Conservation (phyloP, 2,888 invertebrate genomes). For the Tortricodes alternella region DNA sequence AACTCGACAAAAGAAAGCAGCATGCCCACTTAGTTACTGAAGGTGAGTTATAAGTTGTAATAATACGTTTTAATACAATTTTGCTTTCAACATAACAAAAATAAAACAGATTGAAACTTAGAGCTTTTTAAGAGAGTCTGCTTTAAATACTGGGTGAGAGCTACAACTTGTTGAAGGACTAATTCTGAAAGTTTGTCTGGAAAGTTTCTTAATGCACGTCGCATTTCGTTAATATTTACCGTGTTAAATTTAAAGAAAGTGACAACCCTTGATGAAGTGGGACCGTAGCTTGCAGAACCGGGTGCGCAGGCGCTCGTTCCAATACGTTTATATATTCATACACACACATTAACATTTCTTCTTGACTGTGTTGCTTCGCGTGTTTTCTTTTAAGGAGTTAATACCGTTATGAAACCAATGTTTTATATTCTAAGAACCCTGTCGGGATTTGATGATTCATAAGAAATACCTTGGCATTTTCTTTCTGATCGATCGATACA, state of each 20-base stretch:
- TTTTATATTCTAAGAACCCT: constrained; percentile 1
- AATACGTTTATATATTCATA: neutral
- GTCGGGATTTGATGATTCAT: constrained; percentile 1
- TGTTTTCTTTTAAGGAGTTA: neutral
- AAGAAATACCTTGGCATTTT: neutral
- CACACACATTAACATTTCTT: neutral
- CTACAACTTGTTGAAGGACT: constrained; percentile 1
- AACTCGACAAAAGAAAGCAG: no score
- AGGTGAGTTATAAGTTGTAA: no score
- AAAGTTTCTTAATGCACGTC: constrained; percentile 1
- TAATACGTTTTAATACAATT: neutral
- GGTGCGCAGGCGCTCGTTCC: constrained; percentile 34
- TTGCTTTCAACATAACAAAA: constrained; percentile 5
- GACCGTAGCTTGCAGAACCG: neutral
- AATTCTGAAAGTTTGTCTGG: constrained; percentile 8
- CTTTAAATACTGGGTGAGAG: constrained; percentile 10
- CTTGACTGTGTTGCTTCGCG: neutral
- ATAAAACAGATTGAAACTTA: constrained; percentile 7
- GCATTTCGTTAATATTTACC: constrained; percentile 3
- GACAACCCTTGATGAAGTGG: neutral
- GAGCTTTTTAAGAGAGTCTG: constrained; percentile 5
- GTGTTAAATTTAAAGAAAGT: constrained; percentile 4
- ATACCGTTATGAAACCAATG: neutral
- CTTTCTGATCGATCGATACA: no score
- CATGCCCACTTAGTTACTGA: no score